Conservation (phyloP, 2,888 invertebrate genomes). For the Chaitophorus viminalis region DNA sequence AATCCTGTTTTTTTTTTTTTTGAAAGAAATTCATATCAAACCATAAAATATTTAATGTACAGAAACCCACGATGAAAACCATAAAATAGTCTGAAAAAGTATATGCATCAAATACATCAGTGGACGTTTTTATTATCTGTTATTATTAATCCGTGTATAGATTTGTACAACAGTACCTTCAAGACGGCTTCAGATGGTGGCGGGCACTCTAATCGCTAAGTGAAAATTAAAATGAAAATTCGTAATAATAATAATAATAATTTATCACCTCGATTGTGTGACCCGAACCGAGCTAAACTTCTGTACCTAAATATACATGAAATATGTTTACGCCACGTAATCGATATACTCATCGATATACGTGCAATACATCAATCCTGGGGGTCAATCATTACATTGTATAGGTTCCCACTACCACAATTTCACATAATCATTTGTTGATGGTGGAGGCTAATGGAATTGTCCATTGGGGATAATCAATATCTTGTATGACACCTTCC, state of each 20-base stretch:
- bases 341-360: slow-evolving; percentile 16
- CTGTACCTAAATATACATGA: background rate
- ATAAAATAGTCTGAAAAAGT: background rate
- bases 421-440: slow-evolving; percentile 31
- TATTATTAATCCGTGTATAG: background rate
- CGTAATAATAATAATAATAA: slow-evolving; percentile 10
- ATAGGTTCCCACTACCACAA: background rate
- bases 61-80: background rate
- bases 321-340: background rate
- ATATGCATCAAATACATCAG: background rate
- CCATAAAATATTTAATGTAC: background rate
- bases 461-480: slow-evolving; percentile 5
- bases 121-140: background rate
- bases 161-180: too few relatives aligned
- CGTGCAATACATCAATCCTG: slow-evolving; percentile 26
- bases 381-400: background rate
- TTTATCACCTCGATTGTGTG: slow-evolving; percentile 22
- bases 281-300: background rate
- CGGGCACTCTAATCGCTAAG: slow-evolving; percentile 15
- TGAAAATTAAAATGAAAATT: too few relatives aligned
- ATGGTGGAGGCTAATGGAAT: slow-evolving; percentile 14
- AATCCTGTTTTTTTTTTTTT: background rate
- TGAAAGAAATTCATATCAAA: background rate
- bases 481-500: slow-evolving; percentile 14
- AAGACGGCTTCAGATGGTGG: background rate